Conservation (phyloP, 2,888 invertebrate species). For the Metalampra italica region DNA sequence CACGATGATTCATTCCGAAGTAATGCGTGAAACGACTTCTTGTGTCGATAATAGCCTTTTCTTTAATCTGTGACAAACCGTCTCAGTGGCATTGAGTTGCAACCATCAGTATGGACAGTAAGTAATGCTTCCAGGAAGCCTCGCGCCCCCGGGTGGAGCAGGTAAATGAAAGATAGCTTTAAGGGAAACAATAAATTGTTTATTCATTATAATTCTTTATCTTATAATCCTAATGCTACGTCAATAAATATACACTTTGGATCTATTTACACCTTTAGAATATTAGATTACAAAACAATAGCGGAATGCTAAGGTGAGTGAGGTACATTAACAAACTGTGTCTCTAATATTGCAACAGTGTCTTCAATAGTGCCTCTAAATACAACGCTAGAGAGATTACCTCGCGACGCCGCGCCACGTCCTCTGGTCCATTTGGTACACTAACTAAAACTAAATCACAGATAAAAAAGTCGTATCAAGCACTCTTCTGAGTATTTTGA, state of each 20-base stretch:
- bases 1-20: not conserved
- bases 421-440: constrained; percentile 47
- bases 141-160: not conserved
- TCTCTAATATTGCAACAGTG: constrained; percentile 48
- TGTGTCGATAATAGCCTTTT: not conserved
- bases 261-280: constrained; percentile 56
- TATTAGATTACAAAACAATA: constrained; percentile 36
- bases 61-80: not conserved
- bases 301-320: constrained; percentile 52
- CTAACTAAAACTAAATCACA: constrained; percentile 68
- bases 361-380: constrained; percentile 12
- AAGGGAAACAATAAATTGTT: constrained; percentile 55
- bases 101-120: not conserved
- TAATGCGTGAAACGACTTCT: not conserved
- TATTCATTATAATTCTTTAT: constrained; percentile 45
- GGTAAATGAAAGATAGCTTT: constrained; percentile 42
- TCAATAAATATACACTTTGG: constrained; percentile 73
- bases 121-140: not conserved
- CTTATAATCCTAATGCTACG: constrained; percentile 50
- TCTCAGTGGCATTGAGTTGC: constrained; percentile 1
- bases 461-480: constrained; percentile 47
- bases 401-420: constrained; percentile 20
- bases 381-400: constrained; percentile 33
- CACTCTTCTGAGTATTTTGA: constrained; percentile 30
- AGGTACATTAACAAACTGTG: constrained; percentile 27